Evolutionary conservation across 2,797 vertebrate genomes (phyloP).

Genomic region (Allenopithecus nigroviridis): DNA sequence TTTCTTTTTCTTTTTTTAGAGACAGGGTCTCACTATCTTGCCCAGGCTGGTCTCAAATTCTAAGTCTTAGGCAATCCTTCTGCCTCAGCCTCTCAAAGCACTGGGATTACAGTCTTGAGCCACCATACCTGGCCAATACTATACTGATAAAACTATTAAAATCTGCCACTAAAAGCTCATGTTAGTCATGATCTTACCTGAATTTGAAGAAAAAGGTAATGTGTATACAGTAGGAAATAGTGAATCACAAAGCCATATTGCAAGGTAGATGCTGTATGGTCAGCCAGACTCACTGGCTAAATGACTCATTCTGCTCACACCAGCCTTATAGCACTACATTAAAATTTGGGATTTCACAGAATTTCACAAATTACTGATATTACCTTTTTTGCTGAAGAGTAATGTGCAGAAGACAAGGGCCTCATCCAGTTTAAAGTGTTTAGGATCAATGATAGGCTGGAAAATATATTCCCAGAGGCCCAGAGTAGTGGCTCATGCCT

Average conservation of each 20-base stretch:
- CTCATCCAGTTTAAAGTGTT: neutral
- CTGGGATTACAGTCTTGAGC: neutral
- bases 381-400: neutral
- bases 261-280: neutral
- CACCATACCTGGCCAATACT: neutral
- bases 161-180: neutral
- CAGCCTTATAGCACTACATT: neutral
- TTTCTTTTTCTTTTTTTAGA: neutral
- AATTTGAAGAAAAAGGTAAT: conserved; percentile 21
- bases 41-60: neutral
- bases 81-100: neutral
- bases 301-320: neutral
- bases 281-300: neutral
- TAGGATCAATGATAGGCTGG: neutral
- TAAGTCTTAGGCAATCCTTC: neutral
- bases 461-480: neutral
- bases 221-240: neutral
- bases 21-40: neutral
- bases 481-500: neutral
- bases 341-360: conserved; percentile 12
- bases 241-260: neutral
- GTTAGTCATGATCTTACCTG: neutral
- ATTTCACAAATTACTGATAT: neutral
- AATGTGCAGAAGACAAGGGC: neutral
- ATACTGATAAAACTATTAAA: conserved; percentile 21